These are phyloP conservation scores for Atta texana DNA, from an alignment of 1,140 invertebrate genomes.

Conservation along the genomic window DNA sequence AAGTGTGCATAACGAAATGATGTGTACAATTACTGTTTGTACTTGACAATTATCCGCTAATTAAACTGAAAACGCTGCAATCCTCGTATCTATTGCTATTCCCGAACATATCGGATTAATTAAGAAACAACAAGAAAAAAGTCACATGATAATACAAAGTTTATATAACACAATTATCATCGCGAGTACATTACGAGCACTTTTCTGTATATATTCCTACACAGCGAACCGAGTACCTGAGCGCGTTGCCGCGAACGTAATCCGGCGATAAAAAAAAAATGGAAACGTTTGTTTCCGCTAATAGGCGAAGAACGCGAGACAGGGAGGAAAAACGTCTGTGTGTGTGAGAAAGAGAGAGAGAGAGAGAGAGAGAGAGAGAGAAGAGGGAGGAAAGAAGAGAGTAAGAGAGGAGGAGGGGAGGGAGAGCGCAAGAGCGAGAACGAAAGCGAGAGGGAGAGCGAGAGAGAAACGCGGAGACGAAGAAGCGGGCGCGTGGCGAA, in stretches of 20 bases:
- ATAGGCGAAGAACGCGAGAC: conserved; percentile 11
- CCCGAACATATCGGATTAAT: conserved; percentile 22
- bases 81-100: conserved; percentile 5
- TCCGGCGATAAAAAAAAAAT: conserved; percentile 1
- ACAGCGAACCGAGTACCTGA: background rate
- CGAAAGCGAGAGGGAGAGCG: background rate
- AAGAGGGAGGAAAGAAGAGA: background rate
- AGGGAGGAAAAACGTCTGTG: background rate
- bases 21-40: background rate
- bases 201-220: background rate
- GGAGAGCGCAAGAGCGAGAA: background rate
- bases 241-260: background rate
- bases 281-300: background rate
- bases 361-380: too few relatives aligned
- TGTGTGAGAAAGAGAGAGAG: background rate
- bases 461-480: background rate
- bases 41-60: background rate
- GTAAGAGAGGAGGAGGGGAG: background rate
- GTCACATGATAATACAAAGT: conserved; percentile 48
- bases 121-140: conserved; percentile 35
- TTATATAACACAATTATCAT: conserved; percentile 56
- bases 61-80: background rate
- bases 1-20: background rate
- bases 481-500: conserved; percentile 25
- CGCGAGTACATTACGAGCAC: background rate